Evolutionary conservation across 92 coral and sea anemone genomes (phyloP).

Genomic region (Umimayanthus chanpuru): DNA sequence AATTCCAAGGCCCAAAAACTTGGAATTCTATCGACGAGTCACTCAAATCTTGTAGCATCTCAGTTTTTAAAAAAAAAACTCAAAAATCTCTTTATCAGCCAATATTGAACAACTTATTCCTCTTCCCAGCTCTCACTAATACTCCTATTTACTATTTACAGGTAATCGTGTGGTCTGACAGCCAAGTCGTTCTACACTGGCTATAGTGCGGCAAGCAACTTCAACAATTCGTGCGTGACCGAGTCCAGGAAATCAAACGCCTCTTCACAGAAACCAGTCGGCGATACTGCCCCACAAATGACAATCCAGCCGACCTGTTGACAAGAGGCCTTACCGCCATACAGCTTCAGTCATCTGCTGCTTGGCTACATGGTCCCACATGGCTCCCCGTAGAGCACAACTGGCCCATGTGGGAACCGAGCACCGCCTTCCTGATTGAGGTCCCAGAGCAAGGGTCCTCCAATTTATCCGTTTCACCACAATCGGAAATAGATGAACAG

Average conservation of each 20-base stretch:
- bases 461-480: neutral
- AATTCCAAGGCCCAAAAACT: too few species aligned
- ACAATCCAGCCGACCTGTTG: conserved; percentile 59
- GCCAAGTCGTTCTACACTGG: conserved; percentile 66
- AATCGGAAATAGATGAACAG: neutral
- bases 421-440: conserved; percentile 44
- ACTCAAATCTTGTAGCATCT: too few species aligned
- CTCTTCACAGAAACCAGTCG: conserved; percentile 31
- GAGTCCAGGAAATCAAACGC: conserved; percentile 46
- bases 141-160: too few species aligned
- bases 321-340: conserved; percentile 49
- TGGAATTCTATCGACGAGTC: too few species aligned
- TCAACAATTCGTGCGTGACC: conserved; percentile 32
- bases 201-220: conserved; percentile 42
- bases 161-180: conserved; percentile 55
- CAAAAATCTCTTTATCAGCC: too few species aligned
- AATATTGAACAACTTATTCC: too few species aligned
- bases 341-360: conserved; percentile 33
- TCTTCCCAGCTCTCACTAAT: too few species aligned
- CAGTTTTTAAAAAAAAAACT: too few species aligned
- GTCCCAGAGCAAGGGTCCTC: conserved; percentile 31
- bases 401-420: conserved; percentile 48
- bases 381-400: conserved; percentile 47
- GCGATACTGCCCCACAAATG: conserved; percentile 57
- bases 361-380: conserved; percentile 53